Conservation (phyloP, 1,140 invertebrate genomes). For the Panulirus ornatus region DNA sequence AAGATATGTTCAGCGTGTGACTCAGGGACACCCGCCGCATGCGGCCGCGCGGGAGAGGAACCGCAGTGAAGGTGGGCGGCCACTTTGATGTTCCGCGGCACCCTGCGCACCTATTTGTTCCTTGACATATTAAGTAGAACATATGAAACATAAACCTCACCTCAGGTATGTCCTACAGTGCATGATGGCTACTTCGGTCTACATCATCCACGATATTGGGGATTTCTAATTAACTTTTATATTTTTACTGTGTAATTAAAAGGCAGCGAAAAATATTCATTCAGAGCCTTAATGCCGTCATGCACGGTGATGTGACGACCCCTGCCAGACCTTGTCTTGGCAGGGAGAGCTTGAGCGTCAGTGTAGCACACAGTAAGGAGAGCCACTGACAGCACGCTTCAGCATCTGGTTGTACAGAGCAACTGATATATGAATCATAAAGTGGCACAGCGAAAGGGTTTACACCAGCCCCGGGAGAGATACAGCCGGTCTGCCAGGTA, state of each 20-base stretch:
- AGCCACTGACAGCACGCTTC: too few species aligned
- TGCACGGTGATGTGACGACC: too few species aligned
- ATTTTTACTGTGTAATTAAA: too few species aligned
- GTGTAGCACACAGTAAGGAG: too few species aligned
- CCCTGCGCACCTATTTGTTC: conserved; percentile 13
- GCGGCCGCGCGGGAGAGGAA: background rate
- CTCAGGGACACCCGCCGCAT: too few species aligned
- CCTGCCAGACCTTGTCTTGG: too few species aligned
- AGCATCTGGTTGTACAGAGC: background rate
- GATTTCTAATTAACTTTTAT: too few species aligned
- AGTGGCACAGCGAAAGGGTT: background rate
- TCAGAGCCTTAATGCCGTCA: too few species aligned
- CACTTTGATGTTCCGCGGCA: conserved; percentile 14
- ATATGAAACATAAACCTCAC: conserved; percentile 21
- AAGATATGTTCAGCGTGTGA: too few species aligned
- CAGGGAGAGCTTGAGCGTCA: too few species aligned
- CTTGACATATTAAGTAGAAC: conserved; percentile 9
- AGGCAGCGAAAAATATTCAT: too few species aligned
- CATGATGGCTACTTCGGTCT: background rate
- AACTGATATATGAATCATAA: conserved; percentile 26
- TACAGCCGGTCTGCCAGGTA: background rate
- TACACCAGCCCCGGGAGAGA: background rate
- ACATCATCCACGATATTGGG: background rate
- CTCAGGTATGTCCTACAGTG: background rate
- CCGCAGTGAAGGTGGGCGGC: background rate